Evolutionary conservation across 2,888 invertebrate genomes (phyloP), one percentile per base, ranked within the genome.

Genomic region (Chrysolina haemoptera): DNA sequence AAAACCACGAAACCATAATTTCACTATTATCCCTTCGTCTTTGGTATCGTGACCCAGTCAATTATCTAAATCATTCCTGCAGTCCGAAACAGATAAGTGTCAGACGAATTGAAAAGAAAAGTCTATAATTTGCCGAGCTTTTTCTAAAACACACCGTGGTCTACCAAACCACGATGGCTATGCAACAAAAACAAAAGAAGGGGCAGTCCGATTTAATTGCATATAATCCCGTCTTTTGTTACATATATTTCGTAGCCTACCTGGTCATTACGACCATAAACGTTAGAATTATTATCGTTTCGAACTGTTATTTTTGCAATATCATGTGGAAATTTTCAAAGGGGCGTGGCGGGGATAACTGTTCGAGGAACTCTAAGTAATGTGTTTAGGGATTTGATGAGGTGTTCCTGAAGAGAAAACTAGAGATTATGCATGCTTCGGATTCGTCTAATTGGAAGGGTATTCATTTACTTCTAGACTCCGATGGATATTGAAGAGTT

Each of bases 221-320:
- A 77, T 77, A 70, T 74, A 77, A 77, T 77, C 66, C 72, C 50
- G 50, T 62, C 70, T 70, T 74, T 73, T 74, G 76, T 77, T 77
- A 75, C 71, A 77, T 73, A 76, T 76, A 77, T 77, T 75, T 70
- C 70, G 22, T 40, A 43, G 43, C 50, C 73, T 71, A 71, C 74
- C 74, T 73, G 63, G 46, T 73, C n/a, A 75, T 73, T 72, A 73
- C 48, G 12, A 20, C 10, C 18, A 22, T 27, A 35, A 50, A 68
- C 20, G 70, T 70, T 64, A 48, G 64, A 55, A 74, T 74, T 74
- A 74, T 67, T 22, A 53, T 50, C n/a, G 67, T 35, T 18, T 35
- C 65, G 40, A 59, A 68, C 68, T 71, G 68, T 74, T 71, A 74
- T 74, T 74, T 74, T 74, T 74, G 74, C 74, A 71, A 74, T 43